Base-by-base conservation (phyloP, 2,113 vertebrate species). In the Nycticebus coucang region DNA sequence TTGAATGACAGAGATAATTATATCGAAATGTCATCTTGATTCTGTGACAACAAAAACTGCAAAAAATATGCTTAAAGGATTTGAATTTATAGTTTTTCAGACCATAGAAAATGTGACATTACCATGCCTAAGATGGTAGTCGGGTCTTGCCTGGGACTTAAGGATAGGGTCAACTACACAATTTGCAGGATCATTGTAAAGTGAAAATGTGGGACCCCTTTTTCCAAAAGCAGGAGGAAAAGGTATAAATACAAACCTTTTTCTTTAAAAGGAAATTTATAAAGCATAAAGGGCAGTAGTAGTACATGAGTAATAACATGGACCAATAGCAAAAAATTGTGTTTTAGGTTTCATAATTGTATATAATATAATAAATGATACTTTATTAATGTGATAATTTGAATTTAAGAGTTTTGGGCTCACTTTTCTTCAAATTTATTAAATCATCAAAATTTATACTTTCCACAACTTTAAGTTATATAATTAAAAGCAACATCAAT, bases 51-150 rank as follows among this genome's bases (percentile, higher is more conserved):
- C 91, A 71, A 86, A 91, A 83, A 10, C 69, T 91, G 59, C 4
- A 45, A 57, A 81, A 81, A 68, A 53, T 82, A 77, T 83, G 37
- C 75, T 82, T 22, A 68, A 90, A 72, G 45, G 77, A 87, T 87
- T 71, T 87, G 50, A 96, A 45, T 68, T 66, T 87, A 71, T 13
- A 66, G 3, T 26, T 93, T 90, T 85, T 89, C 41, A 74, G 66
- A n/a, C 50, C 80, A 33, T 68, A 81, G 66, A 81, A 81, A 93
- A 93, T 66, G n/a, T 79, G 89, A 74, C 55, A 75, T 81, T 89
- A 79, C 66, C 30, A 21, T 79, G 41, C 60, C 60, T 84, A 41
- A 64, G 66, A 55, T 64, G 28, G 62, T 83, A 87, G 24, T 64
- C 69, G 12, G 10, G 18, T 83, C 30, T 64, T 53, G 72, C 45